Evolutionary conservation across 2,888 invertebrate species (phyloP), one percentile per base, ranked within the genome.

Genomic region (Belgica antarctica): DNA sequence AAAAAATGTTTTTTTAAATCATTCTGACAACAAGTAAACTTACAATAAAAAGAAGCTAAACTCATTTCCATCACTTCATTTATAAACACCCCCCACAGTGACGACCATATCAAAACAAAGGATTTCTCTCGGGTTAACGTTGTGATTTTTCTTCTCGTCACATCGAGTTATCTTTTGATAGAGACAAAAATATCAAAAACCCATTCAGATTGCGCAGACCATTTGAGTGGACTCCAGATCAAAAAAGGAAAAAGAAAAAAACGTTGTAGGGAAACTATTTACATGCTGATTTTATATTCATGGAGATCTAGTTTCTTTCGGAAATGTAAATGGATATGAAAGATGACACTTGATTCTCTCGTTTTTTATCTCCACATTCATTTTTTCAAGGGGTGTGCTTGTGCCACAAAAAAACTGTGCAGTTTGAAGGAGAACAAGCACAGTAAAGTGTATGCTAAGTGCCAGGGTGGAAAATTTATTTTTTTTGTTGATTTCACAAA

Each of bases 201-300:
- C 22, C 52, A 52, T 52, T n/a, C 52, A 52, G 22, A 52, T 52
- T 52, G 7, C 22, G 19, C 52, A 52, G 52, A 52, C 52, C 52
- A 52, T 52, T 15, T n/a, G 52, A 52, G 52, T 52, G 52, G 52
- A 52, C 52, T 52, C 22, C 4, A 52, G 52, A 52, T 52, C 7
- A 52, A 52, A 22, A 52, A 2, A 22, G 12, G 52, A 52, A 10
- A 3, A 31, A 31, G 34, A 31, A 31, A 31, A 8, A 31, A 31
- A 3, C 5, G 41, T 5, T 15, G 41, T 31, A 31, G 31, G 5
- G 4, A 7, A 12, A 12, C 8, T 52, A 52, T 17, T 52, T 52
- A 19, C 19, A 59, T 52, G 34, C 66, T 66, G 46, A 52, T 66
- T 66, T 65, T 46, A 22, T 66, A 66, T 66, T 66, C 66, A 66